Conservation (phyloP, 1,140 invertebrate species). For the Leptopilina clavipes region DNA sequence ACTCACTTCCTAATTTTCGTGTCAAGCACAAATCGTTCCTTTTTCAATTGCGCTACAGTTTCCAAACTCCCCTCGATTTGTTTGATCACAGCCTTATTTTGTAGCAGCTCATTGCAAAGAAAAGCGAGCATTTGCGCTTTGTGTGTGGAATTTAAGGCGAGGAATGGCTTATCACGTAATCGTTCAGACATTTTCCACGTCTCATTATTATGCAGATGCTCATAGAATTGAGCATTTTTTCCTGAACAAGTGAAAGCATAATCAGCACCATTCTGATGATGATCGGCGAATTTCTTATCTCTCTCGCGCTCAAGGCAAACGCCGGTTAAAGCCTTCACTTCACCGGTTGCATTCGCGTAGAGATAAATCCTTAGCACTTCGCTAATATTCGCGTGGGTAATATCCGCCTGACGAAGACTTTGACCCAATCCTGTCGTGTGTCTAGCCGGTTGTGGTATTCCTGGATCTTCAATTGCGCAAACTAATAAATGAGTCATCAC, state of each 20-base stretch:
- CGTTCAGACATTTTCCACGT: constrained; percentile 86
- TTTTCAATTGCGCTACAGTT: constrained; percentile 83
- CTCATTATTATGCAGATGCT: constrained; percentile 83
- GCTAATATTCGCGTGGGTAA: constrained; percentile 92
- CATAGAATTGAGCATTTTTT: constrained; percentile 86
- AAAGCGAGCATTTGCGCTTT: constrained; percentile 92
- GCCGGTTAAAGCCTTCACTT: constrained; percentile 87
- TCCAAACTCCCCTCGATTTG: constrained; percentile 87
- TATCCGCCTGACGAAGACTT: constrained; percentile 92
- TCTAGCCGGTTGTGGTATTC: constrained; percentile 90
- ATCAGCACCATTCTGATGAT: constrained; percentile 84
- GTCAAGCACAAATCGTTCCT: constrained; percentile 89
- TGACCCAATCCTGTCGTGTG: constrained; percentile 92
- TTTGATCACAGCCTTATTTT: constrained; percentile 90
- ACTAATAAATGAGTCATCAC: constrained; percentile 92
- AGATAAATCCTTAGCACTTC: constrained; percentile 93
- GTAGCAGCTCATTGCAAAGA: constrained; percentile 94
- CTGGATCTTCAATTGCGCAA: constrained; percentile 95
- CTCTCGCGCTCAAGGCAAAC: constrained; percentile 85
- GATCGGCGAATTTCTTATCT: constrained; percentile 85
- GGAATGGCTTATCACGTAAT: constrained; percentile 87
- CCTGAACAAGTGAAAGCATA: constrained; percentile 77
- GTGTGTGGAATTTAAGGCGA: constrained; percentile 88
- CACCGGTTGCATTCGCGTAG: constrained; percentile 88
- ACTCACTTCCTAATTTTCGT: constrained; percentile 91